Base-by-base conservation (phyloP, 2,797 vertebrate genomes). In the Fundulus diaphanus region DNA sequence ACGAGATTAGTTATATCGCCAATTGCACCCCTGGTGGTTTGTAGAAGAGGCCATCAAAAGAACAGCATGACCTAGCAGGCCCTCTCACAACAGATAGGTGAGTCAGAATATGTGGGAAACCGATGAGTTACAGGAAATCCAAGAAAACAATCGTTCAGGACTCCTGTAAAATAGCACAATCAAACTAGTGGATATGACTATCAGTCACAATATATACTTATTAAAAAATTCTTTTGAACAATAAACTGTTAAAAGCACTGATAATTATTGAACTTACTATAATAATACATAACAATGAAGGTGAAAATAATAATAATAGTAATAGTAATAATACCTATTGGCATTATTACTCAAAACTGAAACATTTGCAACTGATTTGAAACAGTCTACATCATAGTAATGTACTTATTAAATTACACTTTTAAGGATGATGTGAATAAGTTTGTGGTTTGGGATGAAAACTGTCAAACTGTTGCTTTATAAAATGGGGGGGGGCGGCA, bases 31-130 rank as follows among this genome's bases (percentile, higher is more conserved):
- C 24, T 57, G 56, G 49, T 85, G 24, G 57, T 70, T 73, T 27
- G n/a, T 0, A 13, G 66, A 68, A 72, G 48, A 82, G 78, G 74
- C 54, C 79, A 52, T 68, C 63, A 37, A 59, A 8, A 40, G 70
- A 78, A 72, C 73, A 73, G 48, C 77, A 2, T 76, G 81, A 87
- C 70, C 84, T 40, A 71, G n/a, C 61, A 74, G 69, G 65, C 74
- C 68, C 46, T 67, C 69, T 56, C 24, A 65, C 18, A 66, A 51
- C 22, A 57, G 49, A 77, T 12, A 54, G 78, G 68, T 56, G 81
- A 81, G 68, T 73, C 78, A 78, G 44, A 46, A 65, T 35, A 49
- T 69, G 46, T 13, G 27, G 42, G 69, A 52, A 9, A 22, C 31
- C 40, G 15, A 42, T 27, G 40, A 48, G 44, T 31, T 56, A n/a